Percentiles rank a stretch among this genome's conserved stretches.
These are phyloP conservation scores for Colletes gigas DNA, from an alignment of 1,140 invertebrate species.

Conservation along the genomic window DNA sequence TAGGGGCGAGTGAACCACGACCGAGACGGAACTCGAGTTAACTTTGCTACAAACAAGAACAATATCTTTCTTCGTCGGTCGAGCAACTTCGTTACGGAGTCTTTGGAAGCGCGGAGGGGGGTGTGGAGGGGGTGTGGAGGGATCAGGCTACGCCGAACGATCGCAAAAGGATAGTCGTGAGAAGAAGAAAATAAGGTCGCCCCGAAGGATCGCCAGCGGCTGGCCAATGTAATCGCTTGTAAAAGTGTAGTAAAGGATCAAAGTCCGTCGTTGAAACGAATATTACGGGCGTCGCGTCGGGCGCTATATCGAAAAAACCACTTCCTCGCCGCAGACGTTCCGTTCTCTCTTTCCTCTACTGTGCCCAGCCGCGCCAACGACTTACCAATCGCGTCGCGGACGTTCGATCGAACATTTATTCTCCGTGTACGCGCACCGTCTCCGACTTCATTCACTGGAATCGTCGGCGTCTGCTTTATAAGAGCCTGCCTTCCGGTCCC, in stretches of 20 bases:
- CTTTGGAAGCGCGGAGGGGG: conserved; percentile 1
- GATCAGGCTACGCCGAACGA: conserved; percentile 10
- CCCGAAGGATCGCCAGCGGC: conserved; percentile 72
- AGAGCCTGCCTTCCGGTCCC: not conserved
- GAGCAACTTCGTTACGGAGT: conserved; percentile 71
- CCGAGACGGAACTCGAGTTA: conserved; percentile 69
- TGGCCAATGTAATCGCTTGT: conserved; percentile 76
- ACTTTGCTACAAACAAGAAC: conserved; percentile 76
- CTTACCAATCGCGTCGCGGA: not conserved
- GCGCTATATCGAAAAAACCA: not conserved
- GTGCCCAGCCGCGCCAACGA: no score
- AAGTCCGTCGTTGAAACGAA: conserved; percentile 67
- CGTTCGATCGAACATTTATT: no score
- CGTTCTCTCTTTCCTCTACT: not conserved
- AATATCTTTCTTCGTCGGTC: conserved; percentile 71
- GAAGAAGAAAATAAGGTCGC: conserved; percentile 59
- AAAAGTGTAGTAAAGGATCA: conserved; percentile 79
- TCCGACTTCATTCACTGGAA: conserved; percentile 14
- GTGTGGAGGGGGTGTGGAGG: conserved; percentile 7
- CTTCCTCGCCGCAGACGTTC: not conserved
- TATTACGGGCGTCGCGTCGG: conserved; percentile 50
- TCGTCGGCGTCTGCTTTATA: not conserved
- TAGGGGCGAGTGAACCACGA: conserved; percentile 68
- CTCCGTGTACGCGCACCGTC: no score
- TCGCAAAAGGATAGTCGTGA: conserved; percentile 46